Conservation (phyloP, 2,888 invertebrate species). For the Salticus scenicus region DNA sequence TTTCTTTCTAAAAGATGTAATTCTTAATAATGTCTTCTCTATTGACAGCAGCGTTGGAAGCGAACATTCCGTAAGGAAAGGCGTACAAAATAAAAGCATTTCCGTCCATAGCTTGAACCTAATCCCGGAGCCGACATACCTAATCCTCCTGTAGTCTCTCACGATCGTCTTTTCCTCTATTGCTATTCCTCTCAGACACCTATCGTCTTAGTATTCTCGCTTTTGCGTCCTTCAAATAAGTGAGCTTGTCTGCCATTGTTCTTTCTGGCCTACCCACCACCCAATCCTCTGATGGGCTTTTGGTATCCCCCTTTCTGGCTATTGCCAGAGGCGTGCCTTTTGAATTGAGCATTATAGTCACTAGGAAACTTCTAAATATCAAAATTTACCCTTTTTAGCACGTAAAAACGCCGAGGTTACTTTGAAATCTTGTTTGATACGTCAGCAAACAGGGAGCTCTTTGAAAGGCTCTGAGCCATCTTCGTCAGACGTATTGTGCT, state of each 20-base stretch:
- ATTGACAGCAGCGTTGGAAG: constrained; percentile 25
- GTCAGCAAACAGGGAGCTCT: neutral
- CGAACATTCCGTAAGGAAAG: constrained; percentile 43
- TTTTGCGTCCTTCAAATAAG: constrained; percentile 52
- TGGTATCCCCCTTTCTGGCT: neutral
- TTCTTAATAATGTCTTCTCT: constrained; percentile 60
- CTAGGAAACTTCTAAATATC: constrained; percentile 25
- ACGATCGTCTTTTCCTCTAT: constrained; percentile 55
- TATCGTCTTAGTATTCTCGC: neutral
- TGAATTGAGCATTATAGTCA: constrained; percentile 22
- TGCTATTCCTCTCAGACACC: constrained; percentile 41
- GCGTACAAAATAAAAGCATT: constrained; percentile 64
- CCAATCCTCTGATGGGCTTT: neutral
- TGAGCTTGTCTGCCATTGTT: constrained; percentile 13
- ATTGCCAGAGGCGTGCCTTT: neutral
- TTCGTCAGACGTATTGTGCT: neutral
- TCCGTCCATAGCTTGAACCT: constrained; percentile 45
- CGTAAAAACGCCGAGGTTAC: constrained; percentile 5
- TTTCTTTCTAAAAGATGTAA: constrained; percentile 8
- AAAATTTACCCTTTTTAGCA: constrained; percentile 11
- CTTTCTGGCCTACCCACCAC: constrained; percentile 19
- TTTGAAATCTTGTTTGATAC: constrained; percentile 6
- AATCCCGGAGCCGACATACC: constrained; percentile 57
- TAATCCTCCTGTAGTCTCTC: constrained; percentile 54
- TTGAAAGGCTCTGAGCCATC: neutral